phyloP scores from a whole-genome alignment of 2,797 vertebrate species.

The Chaetodon trifasciatus region DNA sequence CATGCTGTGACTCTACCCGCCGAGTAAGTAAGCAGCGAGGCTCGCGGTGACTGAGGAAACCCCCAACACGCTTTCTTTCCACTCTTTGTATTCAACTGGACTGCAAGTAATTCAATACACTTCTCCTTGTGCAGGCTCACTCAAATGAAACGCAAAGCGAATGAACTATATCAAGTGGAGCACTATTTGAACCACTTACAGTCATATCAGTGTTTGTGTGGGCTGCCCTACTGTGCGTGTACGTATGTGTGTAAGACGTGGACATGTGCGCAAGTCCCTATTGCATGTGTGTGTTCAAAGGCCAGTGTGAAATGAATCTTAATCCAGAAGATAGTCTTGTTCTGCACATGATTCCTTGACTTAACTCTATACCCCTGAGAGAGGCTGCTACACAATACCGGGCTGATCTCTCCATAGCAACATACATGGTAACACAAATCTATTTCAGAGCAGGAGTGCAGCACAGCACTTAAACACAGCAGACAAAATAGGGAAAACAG shows the following conservation, averaged over 20 bases:
- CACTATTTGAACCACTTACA: slow-evolving; percentile 62
- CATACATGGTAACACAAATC: slow-evolving; percentile 81
- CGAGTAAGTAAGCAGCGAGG: slow-evolving; percentile 40
- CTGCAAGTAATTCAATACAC: slow-evolving; percentile 80
- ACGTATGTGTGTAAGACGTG: slow-evolving; percentile 30
- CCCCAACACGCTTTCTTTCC: slow-evolving; percentile 69
- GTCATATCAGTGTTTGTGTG: slow-evolving; percentile 57
- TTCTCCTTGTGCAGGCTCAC: slow-evolving; percentile 75
- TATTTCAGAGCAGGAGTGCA: slow-evolving; percentile 76
- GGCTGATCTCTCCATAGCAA: slow-evolving; percentile 82
- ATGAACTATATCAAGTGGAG: slow-evolving; percentile 69
- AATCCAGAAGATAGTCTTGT: slow-evolving; percentile 53
- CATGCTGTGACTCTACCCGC: slow-evolving; percentile 41
- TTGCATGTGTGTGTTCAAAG: slow-evolving; percentile 7
- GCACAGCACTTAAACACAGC: slow-evolving; percentile 71
- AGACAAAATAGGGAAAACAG: slow-evolving; percentile 62
- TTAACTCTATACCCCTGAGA: slow-evolving; percentile 59
- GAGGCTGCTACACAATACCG: slow-evolving; percentile 63
- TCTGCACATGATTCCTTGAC: slow-evolving; percentile 64
- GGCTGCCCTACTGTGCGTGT: slow-evolving; percentile 17
- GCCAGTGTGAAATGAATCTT: slow-evolving; percentile 41
- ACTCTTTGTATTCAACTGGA: slow-evolving; percentile 81
- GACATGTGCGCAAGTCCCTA: not conserved
- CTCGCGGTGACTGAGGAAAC: slow-evolving; percentile 63
- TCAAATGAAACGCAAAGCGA: slow-evolving; percentile 71